Evolutionary conservation across 2,888 invertebrate genomes (phyloP).

Genomic region (Tryphoninae sp.): DNA sequence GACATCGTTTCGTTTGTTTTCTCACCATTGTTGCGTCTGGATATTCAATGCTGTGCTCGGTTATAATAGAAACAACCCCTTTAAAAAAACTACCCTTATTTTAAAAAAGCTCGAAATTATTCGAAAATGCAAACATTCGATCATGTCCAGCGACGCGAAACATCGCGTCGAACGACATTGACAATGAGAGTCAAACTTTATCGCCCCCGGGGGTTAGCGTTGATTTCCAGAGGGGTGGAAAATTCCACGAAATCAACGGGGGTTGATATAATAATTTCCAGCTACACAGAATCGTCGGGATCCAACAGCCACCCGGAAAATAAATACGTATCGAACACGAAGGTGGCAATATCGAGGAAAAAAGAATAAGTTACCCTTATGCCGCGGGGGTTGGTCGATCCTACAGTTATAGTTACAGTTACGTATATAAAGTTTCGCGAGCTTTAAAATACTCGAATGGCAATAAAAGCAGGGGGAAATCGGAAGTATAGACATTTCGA

Average conservation of each 20-base stretch:
- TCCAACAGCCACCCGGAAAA: not conserved
- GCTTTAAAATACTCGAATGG: conserved; percentile 36
- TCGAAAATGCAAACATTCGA: not conserved
- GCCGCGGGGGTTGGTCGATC: not conserved
- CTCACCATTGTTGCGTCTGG: conserved; percentile 15
- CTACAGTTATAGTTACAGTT: not conserved
- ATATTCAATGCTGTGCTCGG: conserved; percentile 4
- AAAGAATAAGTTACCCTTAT: conserved; percentile 10
- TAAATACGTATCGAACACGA: conserved; percentile 21
- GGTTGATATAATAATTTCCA: not conserved
- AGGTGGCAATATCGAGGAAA: not conserved
- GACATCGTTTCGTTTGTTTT: conserved; percentile 10
- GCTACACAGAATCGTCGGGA: not conserved
- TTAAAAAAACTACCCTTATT: not conserved
- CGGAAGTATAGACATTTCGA: conserved; percentile 22
- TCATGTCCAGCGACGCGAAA: not conserved
- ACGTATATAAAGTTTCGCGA: conserved; percentile 2
- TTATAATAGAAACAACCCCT: not conserved
- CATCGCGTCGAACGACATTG: not conserved
- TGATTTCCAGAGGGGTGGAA: not conserved
- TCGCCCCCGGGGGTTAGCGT: no score
- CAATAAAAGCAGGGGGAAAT: conserved; percentile 7
- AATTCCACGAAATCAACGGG: not conserved
- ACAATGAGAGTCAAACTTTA: not conserved
- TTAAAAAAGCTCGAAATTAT: not conserved